phyloP scores from a whole-genome alignment of 2,888 invertebrate species.

The Drosophila kanekoi region DNA sequence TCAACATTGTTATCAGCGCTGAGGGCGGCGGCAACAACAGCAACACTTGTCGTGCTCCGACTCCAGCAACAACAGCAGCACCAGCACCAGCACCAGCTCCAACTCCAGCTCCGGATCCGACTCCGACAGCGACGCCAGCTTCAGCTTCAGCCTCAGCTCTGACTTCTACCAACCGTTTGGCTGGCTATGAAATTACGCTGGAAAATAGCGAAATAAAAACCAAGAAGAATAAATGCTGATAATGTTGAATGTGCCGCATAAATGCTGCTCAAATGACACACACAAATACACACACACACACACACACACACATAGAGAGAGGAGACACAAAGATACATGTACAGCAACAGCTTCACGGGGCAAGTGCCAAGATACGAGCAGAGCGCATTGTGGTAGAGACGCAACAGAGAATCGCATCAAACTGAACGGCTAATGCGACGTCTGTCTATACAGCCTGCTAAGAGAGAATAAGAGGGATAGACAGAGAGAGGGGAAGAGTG shows the following conservation, averaged over 20 bases:
- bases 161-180: constrained; percentile 30
- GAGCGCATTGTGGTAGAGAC: constrained; percentile 8
- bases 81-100: background rate
- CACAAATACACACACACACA: constrained; percentile 10
- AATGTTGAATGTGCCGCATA: constrained; percentile 78
- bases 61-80: background rate
- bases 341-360: constrained; percentile 8
- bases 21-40: constrained; percentile 41
- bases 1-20: constrained; percentile 75
- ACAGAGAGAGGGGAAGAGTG: background rate
- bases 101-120: constrained; percentile 2
- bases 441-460: constrained; percentile 21
- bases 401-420: constrained; percentile 32
- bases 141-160: background rate
- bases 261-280: constrained; percentile 68
- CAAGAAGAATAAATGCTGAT: constrained; percentile 75
- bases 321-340: background rate
- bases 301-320: background rate
- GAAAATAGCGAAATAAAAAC: constrained; percentile 78
- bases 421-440: constrained; percentile 33
- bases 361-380: constrained; percentile 8
- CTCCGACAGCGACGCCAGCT: background rate
- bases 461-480: background rate
- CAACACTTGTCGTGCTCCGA: constrained; percentile 47
- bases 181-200: constrained; percentile 76